These are phyloP conservation scores for Nannospalax galili DNA, from an alignment of 2,113 vertebrate genomes.

Conservation along the genomic window DNA sequence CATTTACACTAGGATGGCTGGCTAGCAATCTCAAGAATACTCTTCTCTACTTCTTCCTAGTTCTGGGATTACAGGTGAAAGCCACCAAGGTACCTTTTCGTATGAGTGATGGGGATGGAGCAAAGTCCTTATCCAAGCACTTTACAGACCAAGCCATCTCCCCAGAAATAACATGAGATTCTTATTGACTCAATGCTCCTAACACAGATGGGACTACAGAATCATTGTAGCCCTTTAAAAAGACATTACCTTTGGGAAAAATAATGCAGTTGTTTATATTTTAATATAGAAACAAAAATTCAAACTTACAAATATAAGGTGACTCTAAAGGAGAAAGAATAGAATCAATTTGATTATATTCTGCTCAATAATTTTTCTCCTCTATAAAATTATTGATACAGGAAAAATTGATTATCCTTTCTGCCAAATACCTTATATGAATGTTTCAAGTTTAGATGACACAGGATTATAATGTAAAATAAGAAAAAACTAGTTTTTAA, in stretches of 20 bases:
- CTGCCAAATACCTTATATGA: background rate
- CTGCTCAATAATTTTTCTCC: background rate
- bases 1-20: background rate
- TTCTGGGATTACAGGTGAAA: background rate
- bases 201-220: background rate
- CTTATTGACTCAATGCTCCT: background rate
- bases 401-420: background rate
- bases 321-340: background rate
- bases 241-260: background rate
- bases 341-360: background rate
- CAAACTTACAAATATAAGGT: background rate
- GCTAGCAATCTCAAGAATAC: background rate
- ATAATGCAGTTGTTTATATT: background rate
- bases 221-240: background rate
- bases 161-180: background rate
- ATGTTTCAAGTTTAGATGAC: background rate
- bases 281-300: background rate
- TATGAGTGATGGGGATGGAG: background rate
- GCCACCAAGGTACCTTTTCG: background rate
- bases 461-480: background rate
- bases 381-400: background rate
- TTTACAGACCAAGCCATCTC: no score
- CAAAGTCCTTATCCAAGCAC: background rate
- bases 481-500: no score
- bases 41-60: no score